Percentiles rank a stretch among this genome's conserved stretches.
Evolutionary conservation across 2,113 vertebrate genomes (phyloP).

Genomic region (Alexandromys fortis): DNA sequence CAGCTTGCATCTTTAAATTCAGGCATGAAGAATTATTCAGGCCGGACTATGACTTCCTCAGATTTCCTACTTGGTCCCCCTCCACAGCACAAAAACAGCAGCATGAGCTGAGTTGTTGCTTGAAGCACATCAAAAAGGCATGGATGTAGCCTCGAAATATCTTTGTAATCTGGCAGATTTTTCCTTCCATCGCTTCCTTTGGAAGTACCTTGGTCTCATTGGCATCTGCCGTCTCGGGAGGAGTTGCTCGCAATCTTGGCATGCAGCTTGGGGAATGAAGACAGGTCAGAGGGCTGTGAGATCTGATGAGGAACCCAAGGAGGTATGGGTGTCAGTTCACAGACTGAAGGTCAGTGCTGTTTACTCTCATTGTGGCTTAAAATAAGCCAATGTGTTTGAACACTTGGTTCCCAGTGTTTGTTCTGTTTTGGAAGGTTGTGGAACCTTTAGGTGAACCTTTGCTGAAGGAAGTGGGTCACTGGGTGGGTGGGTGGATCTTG

Average conservation of each 20-base stretch:
- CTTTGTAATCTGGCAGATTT: not conserved
- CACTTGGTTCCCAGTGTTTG: not conserved
- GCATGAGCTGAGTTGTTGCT: not conserved
- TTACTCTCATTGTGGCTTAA: not conserved
- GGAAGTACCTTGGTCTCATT: not conserved
- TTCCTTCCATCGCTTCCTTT: not conserved
- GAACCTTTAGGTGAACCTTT: not conserved
- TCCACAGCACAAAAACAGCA: not conserved
- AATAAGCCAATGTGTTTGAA: not conserved
- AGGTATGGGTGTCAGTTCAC: not conserved
- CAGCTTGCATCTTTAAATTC: not conserved
- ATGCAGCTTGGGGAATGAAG: not conserved
- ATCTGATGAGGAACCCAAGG: not conserved
- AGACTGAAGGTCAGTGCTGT: not conserved
- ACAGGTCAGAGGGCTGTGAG: not conserved
- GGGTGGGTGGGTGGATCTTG: not conserved
- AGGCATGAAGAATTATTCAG: not conserved
- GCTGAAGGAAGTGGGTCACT: not conserved
- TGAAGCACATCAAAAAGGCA: not conserved
- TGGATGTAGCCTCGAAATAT: not conserved
- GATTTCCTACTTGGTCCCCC: not conserved
- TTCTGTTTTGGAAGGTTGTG: not conserved
- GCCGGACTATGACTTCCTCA: not conserved
- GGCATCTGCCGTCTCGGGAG: not conserved
- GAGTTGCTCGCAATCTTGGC: not conserved